phyloP scores from a whole-genome alignment of 2,797 vertebrate species.

The Galago senegalensis region DNA sequence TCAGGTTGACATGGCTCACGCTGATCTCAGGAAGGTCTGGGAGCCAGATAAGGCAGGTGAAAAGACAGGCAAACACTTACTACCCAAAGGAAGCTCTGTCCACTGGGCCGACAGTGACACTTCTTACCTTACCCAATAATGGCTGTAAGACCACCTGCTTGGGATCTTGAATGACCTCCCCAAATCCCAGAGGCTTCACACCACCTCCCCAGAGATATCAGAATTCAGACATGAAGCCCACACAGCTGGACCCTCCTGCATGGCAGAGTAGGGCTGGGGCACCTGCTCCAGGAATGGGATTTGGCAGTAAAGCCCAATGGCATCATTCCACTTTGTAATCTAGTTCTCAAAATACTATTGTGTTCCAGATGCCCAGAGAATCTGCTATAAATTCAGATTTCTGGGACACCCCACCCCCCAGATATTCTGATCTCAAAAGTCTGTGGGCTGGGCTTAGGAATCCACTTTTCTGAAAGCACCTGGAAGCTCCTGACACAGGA shows the following conservation, averaged over 20 bases:
- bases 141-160: background rate
- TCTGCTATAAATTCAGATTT: background rate
- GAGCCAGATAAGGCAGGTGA: background rate
- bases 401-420: background rate
- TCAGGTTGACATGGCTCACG: conserved; percentile 96
- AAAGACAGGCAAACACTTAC: background rate
- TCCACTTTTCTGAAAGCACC: background rate
- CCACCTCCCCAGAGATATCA: background rate
- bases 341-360: background rate
- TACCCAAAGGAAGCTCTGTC: background rate
- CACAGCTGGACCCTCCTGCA: accelerated
- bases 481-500: background rate
- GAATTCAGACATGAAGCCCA: background rate
- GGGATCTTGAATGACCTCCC: background rate
- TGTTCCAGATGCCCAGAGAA: background rate
- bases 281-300: background rate
- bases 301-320: background rate
- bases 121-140: background rate
- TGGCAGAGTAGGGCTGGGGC: accelerated
- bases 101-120: accelerated
- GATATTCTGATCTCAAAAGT: accelerated
- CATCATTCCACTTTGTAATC: background rate
- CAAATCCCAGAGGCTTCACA: background rate
- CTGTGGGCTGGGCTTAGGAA: background rate
- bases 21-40: conserved; percentile 98